Base-by-base conservation (phyloP, 2,888 invertebrate species). In the Drepana falcataria region DNA sequence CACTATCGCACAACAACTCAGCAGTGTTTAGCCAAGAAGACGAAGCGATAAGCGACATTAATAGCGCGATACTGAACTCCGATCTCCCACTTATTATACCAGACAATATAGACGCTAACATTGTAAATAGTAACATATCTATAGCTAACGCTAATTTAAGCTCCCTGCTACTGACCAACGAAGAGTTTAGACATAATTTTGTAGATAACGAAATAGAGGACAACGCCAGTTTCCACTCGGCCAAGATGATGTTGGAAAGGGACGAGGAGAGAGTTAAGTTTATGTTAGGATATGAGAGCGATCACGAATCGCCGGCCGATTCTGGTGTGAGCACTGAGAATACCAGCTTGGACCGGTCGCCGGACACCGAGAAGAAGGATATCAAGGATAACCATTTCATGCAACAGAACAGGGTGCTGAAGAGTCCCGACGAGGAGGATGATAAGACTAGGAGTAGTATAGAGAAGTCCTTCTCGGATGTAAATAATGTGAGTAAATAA, bases 281-380 rank as follows among this genome's bases (percentile, higher is more conserved):
- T 62, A 85, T 88, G 81, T 69, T 91, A 51, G 91, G 91, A 2
- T 90, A 91, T 47, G 91, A 91, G 47, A 91, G 91, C 56, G 91
- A 91, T 6, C 89, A 88, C 57, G 87, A 88, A 60, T 89, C 89
- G 47, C 85, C 90, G 0, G 87, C 66, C 0, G 95, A 95, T 75
- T 95, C 95, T 0, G 95, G 95, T 0, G 94, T 95, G 52, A 94
- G 94, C 71, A 95, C 95, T 35, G 95, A 95, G 76, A 95, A 94
- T 61, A 94, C 95, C 40, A 94, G 94, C 67, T 80, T 95, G 70
- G 93, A 94, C 75, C 83, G 93, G 69, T 93, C 93, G 6, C 93
- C 94, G 0, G 93, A 93, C 57, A 83, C 92, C 2, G 93, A 94
- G 55, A 86, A 67, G 59, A 85, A 83, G 67, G 78, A 79, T 4